Evolutionary conservation across 92 coral and sea anemone genomes (phyloP), one percentile per base, ranked within the genome.

Genomic region (Porites divaricata): DNA sequence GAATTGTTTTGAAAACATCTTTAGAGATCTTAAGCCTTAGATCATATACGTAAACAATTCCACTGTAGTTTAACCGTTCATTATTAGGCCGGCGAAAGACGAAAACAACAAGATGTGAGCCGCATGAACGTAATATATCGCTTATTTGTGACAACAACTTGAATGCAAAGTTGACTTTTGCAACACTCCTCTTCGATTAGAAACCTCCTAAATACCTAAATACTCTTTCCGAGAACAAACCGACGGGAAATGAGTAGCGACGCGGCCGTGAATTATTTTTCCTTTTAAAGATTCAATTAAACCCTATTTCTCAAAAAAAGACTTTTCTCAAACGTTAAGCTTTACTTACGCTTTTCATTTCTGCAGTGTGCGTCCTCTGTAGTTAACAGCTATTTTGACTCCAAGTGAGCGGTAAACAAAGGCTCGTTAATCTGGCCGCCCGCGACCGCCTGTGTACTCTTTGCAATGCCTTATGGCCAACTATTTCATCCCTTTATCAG

Each of bases 401-500:
- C 86, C 86, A 82, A 63, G 79, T 45, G 86, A 16, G 72, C 20
- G 25, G 79, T 63, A 81, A 82, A 82, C 86, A 73, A 82, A 49
- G 70, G 51, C 51, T 54, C 48, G 51, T 61, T 82, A 58, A 71
- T 82, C 72, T 82, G n/a, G 56, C 76, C 57, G 4, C 45, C 45
- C 45, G 45, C 57, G 4, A 5, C 45, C 45, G 45, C 45, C 67
- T 52, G 85, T 68, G 69, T 80, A 76, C 72, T 17, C 78, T 73
- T 82, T 71, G 79, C 62, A 82, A 82, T 82, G 86, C 63, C 86
- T 82, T 72, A 61, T 21, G 70, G 79, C 53, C 72, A 82, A 82
- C 86, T 82, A 63, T 82, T 79, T 82, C 79, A 82, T 82, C 86
- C 62, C 63, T 82, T 82, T 82, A 82, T 82, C 86, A 72, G 79